These are phyloP conservation scores for Tetranychus urticae DNA, from an alignment of 1,140 invertebrate genomes.

Conservation along the genomic window DNA sequence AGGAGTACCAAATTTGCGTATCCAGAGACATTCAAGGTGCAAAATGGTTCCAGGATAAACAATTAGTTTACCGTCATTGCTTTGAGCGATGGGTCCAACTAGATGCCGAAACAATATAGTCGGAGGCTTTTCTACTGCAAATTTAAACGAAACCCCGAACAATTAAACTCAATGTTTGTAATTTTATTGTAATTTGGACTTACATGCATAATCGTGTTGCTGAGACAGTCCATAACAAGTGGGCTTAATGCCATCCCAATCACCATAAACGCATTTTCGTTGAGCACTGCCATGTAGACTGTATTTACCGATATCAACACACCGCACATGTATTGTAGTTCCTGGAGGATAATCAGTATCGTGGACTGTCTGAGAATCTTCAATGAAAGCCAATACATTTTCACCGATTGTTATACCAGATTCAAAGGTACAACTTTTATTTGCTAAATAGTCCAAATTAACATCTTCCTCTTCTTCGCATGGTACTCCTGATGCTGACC, in stretches of 20 bases:
- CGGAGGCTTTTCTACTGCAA: constrained; percentile 51
- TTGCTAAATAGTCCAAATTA: constrained; percentile 17
- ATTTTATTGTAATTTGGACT: background rate
- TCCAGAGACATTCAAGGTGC: constrained; percentile 66
- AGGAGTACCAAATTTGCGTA: constrained; percentile 51
- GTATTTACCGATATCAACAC: constrained; percentile 51
- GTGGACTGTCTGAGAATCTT: constrained; percentile 45
- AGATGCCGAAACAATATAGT: constrained; percentile 57
- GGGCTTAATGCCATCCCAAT: constrained; percentile 50
- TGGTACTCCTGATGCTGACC: constrained; percentile 46
- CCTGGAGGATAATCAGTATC: constrained; percentile 50
- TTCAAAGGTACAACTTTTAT: constrained; percentile 40
- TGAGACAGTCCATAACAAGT: constrained; percentile 54
- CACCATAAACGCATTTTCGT: constrained; percentile 40
- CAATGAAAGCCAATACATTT: constrained; percentile 50
- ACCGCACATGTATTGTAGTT: constrained; percentile 38
- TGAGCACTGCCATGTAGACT: constrained; percentile 30
- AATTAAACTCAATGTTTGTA: background rate
- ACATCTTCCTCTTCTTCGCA: constrained; percentile 26
- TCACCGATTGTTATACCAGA: constrained; percentile 33
- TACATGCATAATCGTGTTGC: constrained; percentile 46
- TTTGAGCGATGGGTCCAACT: constrained; percentile 55
- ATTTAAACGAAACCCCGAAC: background rate
- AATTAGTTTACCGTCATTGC: constrained; percentile 53
- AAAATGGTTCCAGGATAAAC: constrained; percentile 58